phyloP scores from a whole-genome alignment of 2,888 invertebrate species.

The Orchesella flavescens region DNA sequence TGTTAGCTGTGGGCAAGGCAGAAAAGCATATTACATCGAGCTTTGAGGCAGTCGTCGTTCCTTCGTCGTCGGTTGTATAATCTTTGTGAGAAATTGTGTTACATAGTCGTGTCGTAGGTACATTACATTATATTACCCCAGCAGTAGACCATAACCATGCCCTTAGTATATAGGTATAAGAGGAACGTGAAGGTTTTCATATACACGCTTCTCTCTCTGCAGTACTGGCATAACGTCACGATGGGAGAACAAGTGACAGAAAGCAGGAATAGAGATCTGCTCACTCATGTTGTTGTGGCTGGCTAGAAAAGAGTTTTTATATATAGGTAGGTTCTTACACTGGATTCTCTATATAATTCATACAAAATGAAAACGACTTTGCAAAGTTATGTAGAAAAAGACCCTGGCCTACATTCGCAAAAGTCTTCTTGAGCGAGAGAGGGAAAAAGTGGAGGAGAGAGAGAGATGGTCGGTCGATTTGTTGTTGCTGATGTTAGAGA shows the following conservation, averaged over 20 bases:
- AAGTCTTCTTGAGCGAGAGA: conserved; percentile 41
- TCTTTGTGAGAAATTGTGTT: conserved; percentile 19
- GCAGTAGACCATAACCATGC: not conserved
- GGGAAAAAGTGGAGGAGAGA: conserved; percentile 26
- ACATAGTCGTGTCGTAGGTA: conserved; percentile 1
- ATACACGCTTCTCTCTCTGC: not conserved
- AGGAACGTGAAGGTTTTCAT: not conserved
- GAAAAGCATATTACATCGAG: not conserved
- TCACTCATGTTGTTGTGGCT: not conserved
- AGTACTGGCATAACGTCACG: not conserved
- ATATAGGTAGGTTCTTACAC: conserved; percentile 35
- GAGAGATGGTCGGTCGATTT: conserved; percentile 57
- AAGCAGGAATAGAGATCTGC: not conserved
- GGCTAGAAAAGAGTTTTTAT: not conserved
- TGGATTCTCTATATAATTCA: conserved; percentile 57
- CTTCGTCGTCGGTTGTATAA: conserved; percentile 5
- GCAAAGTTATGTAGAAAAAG: conserved; percentile 59
- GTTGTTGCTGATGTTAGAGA: conserved; percentile 28
- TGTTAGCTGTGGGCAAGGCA: conserved; percentile 34
- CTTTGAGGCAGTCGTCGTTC: not conserved
- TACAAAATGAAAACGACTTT: conserved; percentile 60
- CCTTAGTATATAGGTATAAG: not conserved
- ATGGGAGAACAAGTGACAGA: not conserved
- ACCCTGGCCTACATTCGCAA: conserved; percentile 68
- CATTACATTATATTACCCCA: not conserved